Conservation (phyloP, 1,140 invertebrate genomes). For the Pseudomyrmex concolor region DNA sequence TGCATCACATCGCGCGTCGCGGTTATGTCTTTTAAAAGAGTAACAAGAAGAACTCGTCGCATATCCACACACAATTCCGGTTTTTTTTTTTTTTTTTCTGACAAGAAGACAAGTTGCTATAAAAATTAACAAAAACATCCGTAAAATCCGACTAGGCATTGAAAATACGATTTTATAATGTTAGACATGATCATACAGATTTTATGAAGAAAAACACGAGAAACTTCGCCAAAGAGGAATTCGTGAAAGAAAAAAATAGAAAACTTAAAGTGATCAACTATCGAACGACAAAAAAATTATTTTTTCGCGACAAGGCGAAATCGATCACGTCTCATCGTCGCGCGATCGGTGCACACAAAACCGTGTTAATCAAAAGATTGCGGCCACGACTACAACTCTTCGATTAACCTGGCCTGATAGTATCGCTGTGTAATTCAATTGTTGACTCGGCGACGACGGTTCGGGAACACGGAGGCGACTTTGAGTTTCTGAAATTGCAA, state of each 20-base stretch:
- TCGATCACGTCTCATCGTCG: not conserved
- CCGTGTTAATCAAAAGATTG: constrained; percentile 44
- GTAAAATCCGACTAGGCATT: too few species aligned
- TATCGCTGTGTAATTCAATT: constrained; percentile 53
- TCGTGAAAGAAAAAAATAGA: not conserved
- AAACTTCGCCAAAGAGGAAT: too few species aligned
- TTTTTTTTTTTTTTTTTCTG: not conserved
- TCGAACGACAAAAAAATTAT: not conserved
- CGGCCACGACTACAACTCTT: constrained; percentile 13
- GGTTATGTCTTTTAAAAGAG: constrained; percentile 38
- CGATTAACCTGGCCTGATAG: constrained; percentile 44
- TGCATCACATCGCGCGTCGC: constrained; percentile 66
- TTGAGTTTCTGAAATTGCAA: constrained; percentile 68
- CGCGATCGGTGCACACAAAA: not conserved
- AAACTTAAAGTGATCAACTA: not conserved
- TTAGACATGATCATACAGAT: too few species aligned
- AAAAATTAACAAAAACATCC: too few species aligned
- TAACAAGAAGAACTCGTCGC: constrained; percentile 40
- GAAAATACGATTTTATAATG: too few species aligned
- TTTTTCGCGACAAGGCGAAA: not conserved
- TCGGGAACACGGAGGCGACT: constrained; percentile 27
- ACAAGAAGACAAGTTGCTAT: too few species aligned
- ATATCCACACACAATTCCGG: too few species aligned
- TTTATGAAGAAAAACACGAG: too few species aligned
- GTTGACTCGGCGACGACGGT: constrained; percentile 29